These are phyloP conservation scores for Pagrus major DNA, from an alignment of 2,113 vertebrate species.

Conservation along the genomic window DNA sequence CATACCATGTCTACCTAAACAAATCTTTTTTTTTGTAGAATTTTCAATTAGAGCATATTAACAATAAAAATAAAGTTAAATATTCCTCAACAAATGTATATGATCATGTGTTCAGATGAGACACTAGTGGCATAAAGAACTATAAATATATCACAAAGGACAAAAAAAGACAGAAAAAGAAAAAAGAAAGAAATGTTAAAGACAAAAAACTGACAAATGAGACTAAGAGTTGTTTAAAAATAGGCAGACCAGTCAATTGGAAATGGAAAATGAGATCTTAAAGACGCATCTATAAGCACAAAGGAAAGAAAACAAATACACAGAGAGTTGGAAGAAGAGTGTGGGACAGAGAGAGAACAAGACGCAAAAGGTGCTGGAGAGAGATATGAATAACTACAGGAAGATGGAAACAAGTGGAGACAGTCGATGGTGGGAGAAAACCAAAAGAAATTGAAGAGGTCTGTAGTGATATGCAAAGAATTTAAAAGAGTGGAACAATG, in stretches of 20 bases:
- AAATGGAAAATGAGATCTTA: conserved; percentile 44
- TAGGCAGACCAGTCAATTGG: conserved; percentile 24
- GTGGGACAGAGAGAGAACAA: conserved; percentile 22
- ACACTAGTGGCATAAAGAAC: neutral
- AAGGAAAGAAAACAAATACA: conserved; percentile 43
- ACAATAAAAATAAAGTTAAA: neutral
- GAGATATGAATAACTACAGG: conserved; percentile 66
- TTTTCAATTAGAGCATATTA: neutral
- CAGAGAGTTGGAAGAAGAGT: conserved; percentile 30
- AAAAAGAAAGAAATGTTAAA: neutral
- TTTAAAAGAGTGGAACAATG: conserved; percentile 67
- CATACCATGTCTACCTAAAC: too few species aligned
- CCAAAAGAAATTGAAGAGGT: conserved; percentile 47
- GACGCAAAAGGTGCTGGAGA: conserved; percentile 31
- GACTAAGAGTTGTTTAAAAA: conserved; percentile 30
- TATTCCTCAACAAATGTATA: neutral
- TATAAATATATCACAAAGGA: neutral
- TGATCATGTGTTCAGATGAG: neutral
- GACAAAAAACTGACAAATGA: neutral
- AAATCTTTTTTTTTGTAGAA: neutral
- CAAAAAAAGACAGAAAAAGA: neutral
- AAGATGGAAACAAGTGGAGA: conserved; percentile 71
- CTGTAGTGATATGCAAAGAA: conserved; percentile 16
- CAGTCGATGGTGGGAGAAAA: conserved; percentile 55
- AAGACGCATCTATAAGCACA: conserved; percentile 20